Evolutionary conservation across 2,113 vertebrate genomes (phyloP).

Genomic region (Archilochus colubris): DNA sequence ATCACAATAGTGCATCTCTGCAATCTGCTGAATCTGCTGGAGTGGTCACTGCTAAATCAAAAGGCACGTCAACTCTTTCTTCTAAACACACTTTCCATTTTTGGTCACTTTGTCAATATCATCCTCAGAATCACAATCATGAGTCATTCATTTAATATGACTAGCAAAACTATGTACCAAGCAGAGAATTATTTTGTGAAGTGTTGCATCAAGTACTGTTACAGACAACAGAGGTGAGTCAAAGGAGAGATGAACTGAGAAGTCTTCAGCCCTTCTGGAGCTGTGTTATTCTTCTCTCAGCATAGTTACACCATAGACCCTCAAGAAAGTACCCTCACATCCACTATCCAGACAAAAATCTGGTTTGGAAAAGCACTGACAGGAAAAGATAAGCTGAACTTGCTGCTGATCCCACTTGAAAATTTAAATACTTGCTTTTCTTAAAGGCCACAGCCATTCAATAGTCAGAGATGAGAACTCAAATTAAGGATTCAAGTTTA

Average conservation of each 20-base stretch:
- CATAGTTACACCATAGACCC: neutral
- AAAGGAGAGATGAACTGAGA: neutral
- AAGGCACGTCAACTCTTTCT: neutral
- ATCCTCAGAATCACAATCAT: neutral
- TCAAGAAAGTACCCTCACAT: neutral
- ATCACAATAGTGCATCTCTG: neutral
- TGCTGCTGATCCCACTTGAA: neutral
- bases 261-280: neutral
- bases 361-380: neutral
- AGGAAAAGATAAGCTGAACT: neutral
- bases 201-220: neutral
- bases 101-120: neutral
- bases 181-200: neutral
- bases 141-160: neutral
- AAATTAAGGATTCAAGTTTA: neutral
- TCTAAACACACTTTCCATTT: neutral
- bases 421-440: neutral
- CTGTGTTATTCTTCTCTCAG: neutral
- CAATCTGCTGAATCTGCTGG: neutral
- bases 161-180: neutral
- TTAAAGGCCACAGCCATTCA: neutral
- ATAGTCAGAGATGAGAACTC: neutral
- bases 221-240: neutral
- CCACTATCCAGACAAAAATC: neutral
- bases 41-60: neutral